Base-by-base conservation (phyloP, 2,113 vertebrate species). In the Prinia subflava region DNA sequence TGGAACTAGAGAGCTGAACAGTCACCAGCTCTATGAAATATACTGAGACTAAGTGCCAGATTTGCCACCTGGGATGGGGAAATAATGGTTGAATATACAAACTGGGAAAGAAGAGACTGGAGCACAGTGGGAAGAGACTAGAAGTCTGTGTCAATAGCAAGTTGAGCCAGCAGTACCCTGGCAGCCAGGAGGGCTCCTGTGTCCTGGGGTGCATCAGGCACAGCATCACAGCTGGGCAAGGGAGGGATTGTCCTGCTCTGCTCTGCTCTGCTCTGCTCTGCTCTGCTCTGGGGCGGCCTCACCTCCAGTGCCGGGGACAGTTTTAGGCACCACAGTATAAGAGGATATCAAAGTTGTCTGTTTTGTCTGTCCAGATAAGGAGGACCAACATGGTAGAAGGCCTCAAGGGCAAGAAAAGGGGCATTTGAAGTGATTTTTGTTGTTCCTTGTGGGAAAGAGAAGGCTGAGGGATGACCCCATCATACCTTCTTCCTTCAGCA, bases 321-420 rank as follows among this genome's bases (percentile, higher is more conserved):
- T 2, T 31, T 5, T 55, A 23, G 8, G 13, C 0, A 0, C 17
- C 23, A 15, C 18, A 39, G 0, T 67, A 10, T 20, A 33, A 56
- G 28, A 78, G 6, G 30, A 35, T 28, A 60, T 33, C 21, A 74
- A 39, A 83, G 28, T n/a, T 57, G 2, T 23, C 37, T 39, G 23
- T 21, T 74, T 75, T 42, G 13, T 18, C 15, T 57, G 35, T 60
- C 21, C 28, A 31, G 57, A 60, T 44, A 44, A 62, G 4, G 7
- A 20, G 0, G 2, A 35, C 15, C 10, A 78, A 74, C 8, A 14
- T 13, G 6, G 4, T 69, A 63, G 60, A 68, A 21, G 13, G 13
- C 6, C 23, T 87, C 4, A 7, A 31, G 27, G 15, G 6, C 31
- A 57, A 47, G 53, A 53, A 4, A 4, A 60, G 13, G 24, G 25